Evolutionary conservation across 2,888 invertebrate species (phyloP).

Genomic region (Heliconius ethilla): DNA sequence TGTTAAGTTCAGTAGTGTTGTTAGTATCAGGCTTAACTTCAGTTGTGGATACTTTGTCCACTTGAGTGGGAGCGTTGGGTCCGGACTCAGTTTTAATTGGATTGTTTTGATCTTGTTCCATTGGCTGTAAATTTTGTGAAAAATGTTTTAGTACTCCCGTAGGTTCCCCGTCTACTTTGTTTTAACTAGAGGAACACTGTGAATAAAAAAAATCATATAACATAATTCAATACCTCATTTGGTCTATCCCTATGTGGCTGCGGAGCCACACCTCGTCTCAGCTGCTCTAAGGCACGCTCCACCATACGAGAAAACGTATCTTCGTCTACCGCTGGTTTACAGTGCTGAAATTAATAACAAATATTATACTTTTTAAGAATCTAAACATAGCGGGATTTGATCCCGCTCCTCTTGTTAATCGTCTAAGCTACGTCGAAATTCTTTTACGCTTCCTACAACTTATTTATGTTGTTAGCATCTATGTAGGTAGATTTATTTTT

Average conservation of each 20-base stretch:
- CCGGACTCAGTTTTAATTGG: constrained; percentile 64
- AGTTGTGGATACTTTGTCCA: constrained; percentile 74
- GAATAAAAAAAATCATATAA: not conserved
- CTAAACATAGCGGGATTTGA: no score
- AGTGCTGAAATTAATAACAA: constrained; percentile 83
- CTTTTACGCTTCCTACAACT: no score
- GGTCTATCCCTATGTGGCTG: constrained; percentile 54
- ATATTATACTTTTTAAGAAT: no score
- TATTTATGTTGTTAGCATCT: not conserved
- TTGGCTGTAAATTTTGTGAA: constrained; percentile 56
- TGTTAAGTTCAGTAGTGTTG: constrained; percentile 64
- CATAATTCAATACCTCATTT: constrained; percentile 60
- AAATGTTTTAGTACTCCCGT: not conserved
- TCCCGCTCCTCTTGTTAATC: no score
- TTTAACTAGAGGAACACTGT: not conserved
- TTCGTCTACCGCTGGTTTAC: constrained; percentile 95
- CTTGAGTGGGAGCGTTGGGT: constrained; percentile 73
- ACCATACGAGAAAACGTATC: constrained; percentile 96
- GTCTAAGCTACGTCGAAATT: no score
- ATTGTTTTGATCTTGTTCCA: constrained; percentile 64
- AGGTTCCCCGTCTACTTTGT: not conserved
- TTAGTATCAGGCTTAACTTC: constrained; percentile 64
- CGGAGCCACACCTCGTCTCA: constrained; percentile 80
- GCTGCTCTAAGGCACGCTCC: constrained; percentile 90
- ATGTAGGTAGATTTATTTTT: not conserved